Evolutionary conservation across 2,113 vertebrate species (phyloP).

Genomic region (Cyprinodon tularosa): DNA sequence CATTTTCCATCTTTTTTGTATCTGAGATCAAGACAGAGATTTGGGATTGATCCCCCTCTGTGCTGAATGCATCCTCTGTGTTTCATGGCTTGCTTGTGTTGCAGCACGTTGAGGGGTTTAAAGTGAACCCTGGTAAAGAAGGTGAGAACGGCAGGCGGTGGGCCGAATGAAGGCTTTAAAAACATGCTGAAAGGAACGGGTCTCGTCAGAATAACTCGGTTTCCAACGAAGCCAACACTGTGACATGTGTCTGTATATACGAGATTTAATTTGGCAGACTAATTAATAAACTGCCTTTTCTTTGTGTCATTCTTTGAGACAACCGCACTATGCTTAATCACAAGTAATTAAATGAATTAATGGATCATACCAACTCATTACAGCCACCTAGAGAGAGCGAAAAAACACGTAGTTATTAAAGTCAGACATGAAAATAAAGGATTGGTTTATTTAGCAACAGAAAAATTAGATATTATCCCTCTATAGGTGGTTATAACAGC

Average conservation of each 20-base stretch:
- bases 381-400: not conserved
- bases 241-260: not conserved
- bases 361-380: not conserved
- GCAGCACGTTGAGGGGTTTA: not conserved
- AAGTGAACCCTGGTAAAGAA: conserved; percentile 11
- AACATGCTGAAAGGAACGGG: not conserved
- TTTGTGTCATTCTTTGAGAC: not conserved
- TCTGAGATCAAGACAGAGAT: conserved; percentile 12
- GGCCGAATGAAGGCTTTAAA: not conserved
- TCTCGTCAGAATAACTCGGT: not conserved
- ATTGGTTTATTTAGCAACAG: no score
- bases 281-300: not conserved
- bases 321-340: not conserved
- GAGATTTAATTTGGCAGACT: not conserved
- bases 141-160: not conserved
- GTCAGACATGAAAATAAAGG: no score
- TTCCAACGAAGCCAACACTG: not conserved
- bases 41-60: conserved; percentile 26
- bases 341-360: not conserved
- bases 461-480: not conserved
- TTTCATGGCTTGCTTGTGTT: conserved; percentile 9
- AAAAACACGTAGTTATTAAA: no score
- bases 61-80: conserved; percentile 26
- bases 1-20: conserved; percentile 26
- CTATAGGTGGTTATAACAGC: not conserved